Base-by-base conservation (phyloP, 1,140 invertebrate species). In the Drosophila busckii region DNA sequence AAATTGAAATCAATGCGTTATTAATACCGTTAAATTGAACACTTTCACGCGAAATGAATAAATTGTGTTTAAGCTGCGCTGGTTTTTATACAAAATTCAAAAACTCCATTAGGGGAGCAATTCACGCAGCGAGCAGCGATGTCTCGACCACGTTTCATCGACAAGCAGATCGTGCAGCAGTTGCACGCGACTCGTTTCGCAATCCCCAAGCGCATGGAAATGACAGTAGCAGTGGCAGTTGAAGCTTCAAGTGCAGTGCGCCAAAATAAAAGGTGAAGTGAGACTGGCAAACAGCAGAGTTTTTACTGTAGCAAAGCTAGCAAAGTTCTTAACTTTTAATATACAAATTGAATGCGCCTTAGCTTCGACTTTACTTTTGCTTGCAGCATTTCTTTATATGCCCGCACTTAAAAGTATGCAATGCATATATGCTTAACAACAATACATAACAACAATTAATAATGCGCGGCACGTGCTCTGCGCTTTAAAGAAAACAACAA, bases 81-180 rank as follows among this genome's bases (percentile, higher is more conserved):
- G 58, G 68, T 54, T 71, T 78, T 54, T 78, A 78, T 80, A 71
- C 62, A 56, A 69, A 46, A 53, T 41, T 55, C 44, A 52, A 48
- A 64, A 80, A 70, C 71, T 76, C 71, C 68, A 71, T 80, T 80
- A 80, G 55, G 53, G 62, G 62, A 66, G 34, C 71, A 59, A 17
- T 53, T 55, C 71, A 78, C 62, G 64, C 54, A 44, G 26, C 35
- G 26, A 49, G 37, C 23, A 23, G 32, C 29, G 34, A 7, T 9
- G 9, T 8, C 28, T 28, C 16, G 25, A 41, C 56, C 61, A 76
- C 73, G 73, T 80, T 46, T 58, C 54, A 68, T 68, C 62, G 59
- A 80, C 73, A 80, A 78, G 73, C 62, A 28, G 73, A 71, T 78
- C 73, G 73, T 78, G 73, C 68, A 46, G 49, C 68, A 67, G 80